A percentile compares a stretch with the other conserved stretches of the same genome.
phyloP scores from a whole-genome alignment of 2,888 invertebrate genomes.

The Drosophila recens region DNA sequence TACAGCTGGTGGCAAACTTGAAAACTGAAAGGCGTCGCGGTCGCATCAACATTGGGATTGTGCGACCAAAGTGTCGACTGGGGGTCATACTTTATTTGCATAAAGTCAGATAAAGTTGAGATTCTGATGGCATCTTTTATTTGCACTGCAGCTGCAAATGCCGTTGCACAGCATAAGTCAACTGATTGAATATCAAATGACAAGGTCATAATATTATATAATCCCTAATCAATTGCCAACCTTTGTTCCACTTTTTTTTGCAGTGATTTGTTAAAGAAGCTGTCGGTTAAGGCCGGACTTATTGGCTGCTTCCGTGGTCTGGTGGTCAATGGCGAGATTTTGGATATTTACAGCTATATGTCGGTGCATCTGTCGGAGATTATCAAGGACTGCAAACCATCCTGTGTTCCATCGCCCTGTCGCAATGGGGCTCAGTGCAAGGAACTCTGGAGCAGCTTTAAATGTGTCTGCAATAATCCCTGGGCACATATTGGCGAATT shows the following conservation, averaged over 20 bases:
- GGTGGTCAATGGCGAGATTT: slow-evolving; percentile 95
- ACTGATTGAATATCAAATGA: slow-evolving; percentile 68
- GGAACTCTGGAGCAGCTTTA: slow-evolving; percentile 96
- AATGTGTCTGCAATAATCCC: slow-evolving; percentile 95
- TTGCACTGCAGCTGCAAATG: slow-evolving; percentile 31
- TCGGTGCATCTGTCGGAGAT: slow-evolving; percentile 96
- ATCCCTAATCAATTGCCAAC: slow-evolving; percentile 62
- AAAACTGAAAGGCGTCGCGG: slow-evolving; percentile 50
- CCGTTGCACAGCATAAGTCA: slow-evolving; percentile 29
- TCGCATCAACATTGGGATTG: slow-evolving; percentile 39
- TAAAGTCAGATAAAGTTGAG: slow-evolving; percentile 52
- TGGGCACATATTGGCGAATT: slow-evolving; percentile 96
- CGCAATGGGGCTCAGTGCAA: slow-evolving; percentile 96
- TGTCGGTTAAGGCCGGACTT: slow-evolving; percentile 94
- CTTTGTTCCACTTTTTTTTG: not conserved
- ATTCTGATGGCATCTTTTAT: slow-evolving; percentile 10
- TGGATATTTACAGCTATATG: slow-evolving; percentile 97
- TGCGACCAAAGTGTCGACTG: slow-evolving; percentile 3
- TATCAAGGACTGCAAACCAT: slow-evolving; percentile 96
- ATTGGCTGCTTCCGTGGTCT: slow-evolving; percentile 97
- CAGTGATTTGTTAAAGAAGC: slow-evolving; percentile 92
- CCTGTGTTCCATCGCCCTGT: slow-evolving; percentile 97
- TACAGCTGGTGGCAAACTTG: slow-evolving; percentile 50
- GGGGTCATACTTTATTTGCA: slow-evolving; percentile 68
- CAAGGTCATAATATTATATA: slow-evolving; percentile 55